phyloP scores from a whole-genome alignment of 2,888 invertebrate species.

The Parelbella ahira region DNA sequence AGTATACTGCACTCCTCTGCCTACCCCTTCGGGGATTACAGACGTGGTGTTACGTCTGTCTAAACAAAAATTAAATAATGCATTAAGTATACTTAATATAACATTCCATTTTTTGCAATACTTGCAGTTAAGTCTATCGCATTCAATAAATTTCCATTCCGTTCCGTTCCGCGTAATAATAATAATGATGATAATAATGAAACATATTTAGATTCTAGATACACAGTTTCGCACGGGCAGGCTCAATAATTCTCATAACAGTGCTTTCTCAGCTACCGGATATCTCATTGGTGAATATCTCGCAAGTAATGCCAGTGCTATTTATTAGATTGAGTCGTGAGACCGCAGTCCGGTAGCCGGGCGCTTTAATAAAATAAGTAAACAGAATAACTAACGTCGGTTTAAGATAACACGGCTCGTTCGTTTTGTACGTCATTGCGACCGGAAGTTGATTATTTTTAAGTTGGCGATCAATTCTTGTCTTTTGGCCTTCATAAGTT shows the following conservation, averaged over 20 bases:
- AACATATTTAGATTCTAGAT: conserved; percentile 22
- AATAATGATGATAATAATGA: too few species aligned
- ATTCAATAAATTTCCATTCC: too few species aligned
- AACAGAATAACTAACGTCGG: conserved; percentile 47
- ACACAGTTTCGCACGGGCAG: conserved; percentile 24
- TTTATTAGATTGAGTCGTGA: conserved; percentile 79
- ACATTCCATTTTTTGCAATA: too few species aligned
- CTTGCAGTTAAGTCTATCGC: too few species aligned
- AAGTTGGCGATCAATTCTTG: too few species aligned
- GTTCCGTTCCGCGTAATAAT: conserved; percentile 18
- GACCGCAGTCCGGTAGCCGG: conserved; percentile 62
- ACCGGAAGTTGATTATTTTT: too few species aligned
- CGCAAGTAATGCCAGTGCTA: conserved; percentile 62
- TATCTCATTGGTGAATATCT: conserved; percentile 71
- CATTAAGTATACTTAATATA: too few species aligned
- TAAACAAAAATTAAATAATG: too few species aligned
- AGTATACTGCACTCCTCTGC: too few species aligned
- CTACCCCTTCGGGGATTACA: too few species aligned
- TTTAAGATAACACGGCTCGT: conserved; percentile 34
- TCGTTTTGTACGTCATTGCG: not conserved
- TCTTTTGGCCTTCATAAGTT: too few species aligned
- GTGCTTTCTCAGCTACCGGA: conserved; percentile 55
- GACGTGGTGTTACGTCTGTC: too few species aligned
- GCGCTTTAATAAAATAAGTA: conserved; percentile 63
- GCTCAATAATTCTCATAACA: conserved; percentile 60